phyloP scores from a whole-genome alignment of 2,113 vertebrate species.

The Thryonomys swinderianus region DNA sequence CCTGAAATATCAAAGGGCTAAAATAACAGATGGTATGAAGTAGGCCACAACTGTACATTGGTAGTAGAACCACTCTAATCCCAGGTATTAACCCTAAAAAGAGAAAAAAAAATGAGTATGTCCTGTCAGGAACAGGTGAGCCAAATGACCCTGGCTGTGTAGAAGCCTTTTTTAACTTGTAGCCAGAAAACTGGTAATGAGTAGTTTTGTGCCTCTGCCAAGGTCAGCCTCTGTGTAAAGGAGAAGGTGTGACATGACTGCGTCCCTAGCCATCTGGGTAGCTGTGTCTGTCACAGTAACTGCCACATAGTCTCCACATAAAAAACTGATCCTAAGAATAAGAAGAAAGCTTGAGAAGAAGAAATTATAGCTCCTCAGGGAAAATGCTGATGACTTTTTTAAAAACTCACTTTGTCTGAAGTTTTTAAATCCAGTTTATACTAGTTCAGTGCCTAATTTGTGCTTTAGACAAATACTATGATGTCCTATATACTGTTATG shows the following conservation, averaged over 20 bases:
- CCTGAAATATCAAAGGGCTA: background rate
- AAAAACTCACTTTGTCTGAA: conserved; percentile 25
- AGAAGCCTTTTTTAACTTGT: background rate
- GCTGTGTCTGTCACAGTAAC: background rate
- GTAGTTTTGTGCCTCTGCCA: background rate
- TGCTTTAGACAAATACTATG: background rate
- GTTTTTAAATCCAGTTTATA: background rate
- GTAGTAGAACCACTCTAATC: background rate
- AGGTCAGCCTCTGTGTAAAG: conserved; percentile 28
- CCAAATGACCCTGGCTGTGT: background rate
- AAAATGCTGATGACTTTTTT: background rate
- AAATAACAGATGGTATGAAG: background rate
- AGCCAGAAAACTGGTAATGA: background rate
- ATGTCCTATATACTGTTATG: background rate
- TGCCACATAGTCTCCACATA: background rate
- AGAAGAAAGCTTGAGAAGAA: background rate
- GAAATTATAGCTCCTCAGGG: background rate
- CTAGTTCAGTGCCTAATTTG: background rate
- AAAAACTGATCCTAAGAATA: conserved; percentile 23
- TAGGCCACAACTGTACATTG: background rate
- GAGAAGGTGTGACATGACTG: background rate
- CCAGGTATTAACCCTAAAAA: background rate
- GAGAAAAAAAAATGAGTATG: background rate
- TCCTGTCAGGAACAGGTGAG: background rate
- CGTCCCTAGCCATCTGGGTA: background rate